phyloP scores from a whole-genome alignment of 2,888 invertebrate species.

The Meliscaeva auricollis region DNA sequence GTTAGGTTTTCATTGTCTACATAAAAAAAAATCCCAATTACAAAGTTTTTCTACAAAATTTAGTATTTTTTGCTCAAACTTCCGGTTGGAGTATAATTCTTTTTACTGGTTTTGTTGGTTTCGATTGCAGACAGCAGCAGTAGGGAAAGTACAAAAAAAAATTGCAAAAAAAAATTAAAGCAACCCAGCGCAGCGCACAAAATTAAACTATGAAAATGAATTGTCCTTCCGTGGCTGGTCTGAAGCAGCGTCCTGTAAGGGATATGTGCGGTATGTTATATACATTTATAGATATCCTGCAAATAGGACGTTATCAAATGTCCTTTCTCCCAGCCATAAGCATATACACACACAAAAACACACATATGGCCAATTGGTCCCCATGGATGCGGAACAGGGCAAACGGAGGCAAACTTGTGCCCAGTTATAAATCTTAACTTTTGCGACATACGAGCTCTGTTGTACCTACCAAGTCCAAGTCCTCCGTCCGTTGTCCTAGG shows the following conservation, averaged over 20 bases:
- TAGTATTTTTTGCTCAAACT: slow-evolving; percentile 17
- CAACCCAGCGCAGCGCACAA: slow-evolving; percentile 58
- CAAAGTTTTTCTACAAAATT: slow-evolving; percentile 56
- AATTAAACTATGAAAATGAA: slow-evolving; percentile 76
- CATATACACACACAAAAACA: slow-evolving; percentile 31
- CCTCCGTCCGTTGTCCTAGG: slow-evolving; percentile 71
- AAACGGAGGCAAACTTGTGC: slow-evolving; percentile 75
- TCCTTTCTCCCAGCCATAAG: too few species aligned
- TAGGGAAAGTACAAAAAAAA: slow-evolving; percentile 21
- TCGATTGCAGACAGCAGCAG: slow-evolving; percentile 50
- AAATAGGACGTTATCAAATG: slow-evolving; percentile 54
- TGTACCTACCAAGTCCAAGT: slow-evolving; percentile 5
- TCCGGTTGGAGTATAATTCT: background rate
- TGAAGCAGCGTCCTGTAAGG: slow-evolving; percentile 61
- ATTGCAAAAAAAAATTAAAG: slow-evolving; percentile 23
- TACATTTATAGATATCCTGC: slow-evolving; percentile 1
- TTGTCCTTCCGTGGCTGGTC: slow-evolving; percentile 74
- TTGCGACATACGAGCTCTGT: slow-evolving; percentile 72
- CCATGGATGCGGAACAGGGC: slow-evolving; percentile 74
- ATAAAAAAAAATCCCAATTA: slow-evolving; percentile 65
- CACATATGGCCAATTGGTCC: slow-evolving; percentile 76
- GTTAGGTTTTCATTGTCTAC: slow-evolving; percentile 48
- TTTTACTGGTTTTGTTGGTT: slow-evolving; percentile 39
- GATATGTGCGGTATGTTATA: slow-evolving; percentile 27
- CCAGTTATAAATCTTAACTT: slow-evolving; percentile 76